A percentile compares a stretch with the other conserved stretches of the same genome.
These are phyloP conservation scores for Drosophila gunungcola DNA, from an alignment of 1,140 invertebrate genomes.

Conservation along the genomic window DNA sequence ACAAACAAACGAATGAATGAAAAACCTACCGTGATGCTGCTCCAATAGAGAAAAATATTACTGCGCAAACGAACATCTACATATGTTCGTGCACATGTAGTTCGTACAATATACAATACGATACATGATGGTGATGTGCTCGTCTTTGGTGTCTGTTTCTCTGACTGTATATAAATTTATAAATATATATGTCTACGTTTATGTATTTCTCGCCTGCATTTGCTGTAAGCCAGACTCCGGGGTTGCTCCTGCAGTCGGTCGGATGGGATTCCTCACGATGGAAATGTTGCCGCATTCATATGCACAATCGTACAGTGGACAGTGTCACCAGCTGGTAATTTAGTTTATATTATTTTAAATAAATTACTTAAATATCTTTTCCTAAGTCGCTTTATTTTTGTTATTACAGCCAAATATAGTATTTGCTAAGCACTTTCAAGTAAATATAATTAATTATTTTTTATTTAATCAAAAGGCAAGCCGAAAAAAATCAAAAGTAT, in stretches of 20 bases:
- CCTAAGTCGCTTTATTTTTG: too few species aligned
- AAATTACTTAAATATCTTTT: too few species aligned
- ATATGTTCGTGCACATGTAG: constrained; percentile 31
- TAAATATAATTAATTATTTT: too few species aligned
- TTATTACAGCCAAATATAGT: too few species aligned
- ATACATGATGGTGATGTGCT: constrained; percentile 43
- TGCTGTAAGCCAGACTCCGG: constrained; percentile 50
- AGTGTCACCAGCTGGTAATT: not conserved
- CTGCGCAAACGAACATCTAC: constrained; percentile 3
- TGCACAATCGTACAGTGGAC: constrained; percentile 25
- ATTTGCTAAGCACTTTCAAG: too few species aligned
- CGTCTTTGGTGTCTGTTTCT: constrained; percentile 21
- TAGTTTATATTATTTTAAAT: too few species aligned
- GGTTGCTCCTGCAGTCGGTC: constrained; percentile 25
- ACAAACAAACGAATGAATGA: constrained; percentile 28
- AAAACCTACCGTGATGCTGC: constrained; percentile 21
- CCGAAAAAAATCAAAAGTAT: too few species aligned
- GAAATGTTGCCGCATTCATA: constrained; percentile 55
- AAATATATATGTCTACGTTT: constrained; percentile 1
- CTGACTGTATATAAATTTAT: constrained; percentile 10
- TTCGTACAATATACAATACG: constrained; percentile 29
- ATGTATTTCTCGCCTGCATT: constrained; percentile 50
- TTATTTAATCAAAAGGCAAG: too few species aligned
- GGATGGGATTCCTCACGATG: constrained; percentile 27
- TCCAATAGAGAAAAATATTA: constrained; percentile 26